Percentiles rank a stretch among this genome's conserved stretches.
phyloP scores from a whole-genome alignment of 2,113 vertebrate genomes.

The Drymodes brunneopygia region DNA sequence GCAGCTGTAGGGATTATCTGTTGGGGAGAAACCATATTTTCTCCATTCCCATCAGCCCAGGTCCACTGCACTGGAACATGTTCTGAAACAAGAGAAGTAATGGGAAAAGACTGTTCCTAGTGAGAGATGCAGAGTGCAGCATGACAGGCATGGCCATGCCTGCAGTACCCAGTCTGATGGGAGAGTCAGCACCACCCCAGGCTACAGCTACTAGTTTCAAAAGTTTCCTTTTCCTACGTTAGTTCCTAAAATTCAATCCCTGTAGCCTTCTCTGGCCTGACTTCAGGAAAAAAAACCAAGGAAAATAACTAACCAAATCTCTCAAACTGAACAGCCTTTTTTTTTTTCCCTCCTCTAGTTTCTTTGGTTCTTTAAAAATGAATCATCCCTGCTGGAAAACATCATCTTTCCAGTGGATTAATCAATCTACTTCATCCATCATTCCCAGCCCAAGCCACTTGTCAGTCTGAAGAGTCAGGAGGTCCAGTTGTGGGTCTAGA shows the following conservation, averaged over 20 bases:
- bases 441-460: neutral
- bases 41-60: neutral
- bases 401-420: neutral
- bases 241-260: neutral
- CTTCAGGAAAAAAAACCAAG: neutral
- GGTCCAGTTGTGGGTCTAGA: neutral
- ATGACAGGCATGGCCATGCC: fast-evolving
- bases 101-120: neutral
- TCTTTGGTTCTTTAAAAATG: neutral
- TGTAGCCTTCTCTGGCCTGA: neutral
- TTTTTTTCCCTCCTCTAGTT: fast-evolving
- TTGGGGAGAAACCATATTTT: neutral
- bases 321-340: neutral
- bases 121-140: neutral
- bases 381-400: neutral
- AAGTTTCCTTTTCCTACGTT: neutral
- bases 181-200: neutral
- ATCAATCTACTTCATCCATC: neutral
- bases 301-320: neutral
- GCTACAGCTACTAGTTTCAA: neutral
- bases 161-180: neutral
- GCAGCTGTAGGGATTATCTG: neutral
- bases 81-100: neutral
- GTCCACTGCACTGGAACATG: neutral
- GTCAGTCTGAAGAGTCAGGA: neutral